Base-by-base conservation (phyloP, 2,888 invertebrate species). In the Tetragonula carbonaria region DNA sequence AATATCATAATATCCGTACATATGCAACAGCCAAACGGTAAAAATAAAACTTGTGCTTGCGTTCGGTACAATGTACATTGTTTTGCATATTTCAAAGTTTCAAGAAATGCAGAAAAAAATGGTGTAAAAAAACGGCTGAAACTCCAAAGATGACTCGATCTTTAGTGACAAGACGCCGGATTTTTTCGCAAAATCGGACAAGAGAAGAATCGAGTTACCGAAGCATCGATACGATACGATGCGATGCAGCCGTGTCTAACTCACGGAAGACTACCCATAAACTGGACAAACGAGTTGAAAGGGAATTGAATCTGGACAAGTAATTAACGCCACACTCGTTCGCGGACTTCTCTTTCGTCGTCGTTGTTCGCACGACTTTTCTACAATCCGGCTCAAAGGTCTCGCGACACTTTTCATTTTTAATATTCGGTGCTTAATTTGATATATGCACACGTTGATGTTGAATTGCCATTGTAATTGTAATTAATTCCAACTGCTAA, bases 261-360 rank as follows among this genome's bases (percentile, higher is more conserved):
- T 63, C 51, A 6, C 55, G 50, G 55, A 65, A 79, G 82, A 82
- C 84, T 84, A 86, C 80, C 82, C 74, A 45, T 68, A 63, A 88
- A 88, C 84, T 65, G 75, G 86, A 82, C 73, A 59, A 73, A 74
- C 88, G 70, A 78, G 87, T 86, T 81, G 88, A 82, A 86, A 86
- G 82, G 62, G 75, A 88, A 81, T 77, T 78, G 59, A 73, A 84
- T 73, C 57, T 55, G 73, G 59, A 57, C 45, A 59, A 74, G 68
- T 82, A 88, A 88, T 86, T 84, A 81, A 65, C 67, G 68, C 55
- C 0, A 8, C 23, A n/a, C n/a, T 38, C 59, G 38, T 76, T 74
- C 33, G 51, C 38, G 51, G 50, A 77, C n/a, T 16, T 21, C 2
- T 38, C 28, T 21, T 4, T 23, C 18, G 59, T 28, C 38, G 38